Percentiles rank a stretch among this genome's conserved stretches.
These are phyloP conservation scores for Chrysochloris asiatica DNA, from an alignment of 2,113 vertebrate genomes.

Conservation along the genomic window DNA sequence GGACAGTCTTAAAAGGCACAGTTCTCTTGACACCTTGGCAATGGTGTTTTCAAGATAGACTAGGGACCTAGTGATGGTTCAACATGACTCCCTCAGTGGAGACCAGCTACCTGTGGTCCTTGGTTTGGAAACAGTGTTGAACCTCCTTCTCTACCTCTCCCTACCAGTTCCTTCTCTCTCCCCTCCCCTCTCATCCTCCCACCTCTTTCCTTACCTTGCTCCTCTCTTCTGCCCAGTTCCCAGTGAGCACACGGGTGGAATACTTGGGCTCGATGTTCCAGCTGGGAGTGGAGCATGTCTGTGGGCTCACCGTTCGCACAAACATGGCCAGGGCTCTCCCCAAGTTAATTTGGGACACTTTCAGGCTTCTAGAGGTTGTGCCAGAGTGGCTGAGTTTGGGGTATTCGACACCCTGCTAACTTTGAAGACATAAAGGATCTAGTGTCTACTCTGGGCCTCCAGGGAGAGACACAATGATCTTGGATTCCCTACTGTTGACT, in stretches of 20 bases:
- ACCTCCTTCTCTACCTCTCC: neutral
- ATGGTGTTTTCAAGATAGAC: neutral
- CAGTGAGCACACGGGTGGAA: constrained; percentile 83
- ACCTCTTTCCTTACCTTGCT: constrained; percentile 81
- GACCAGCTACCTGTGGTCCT: neutral
- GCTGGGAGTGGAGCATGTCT: constrained; percentile 81
- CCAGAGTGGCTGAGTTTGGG: neutral
- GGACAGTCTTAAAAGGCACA: neutral
- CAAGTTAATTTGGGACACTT: neutral
- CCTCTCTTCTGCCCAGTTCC: constrained; percentile 90
- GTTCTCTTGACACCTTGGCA: accelerated
- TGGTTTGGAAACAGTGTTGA: neutral
- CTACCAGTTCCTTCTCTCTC: neutral
- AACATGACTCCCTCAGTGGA: neutral
- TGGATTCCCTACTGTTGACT: constrained; percentile 71
- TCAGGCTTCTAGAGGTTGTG: neutral
- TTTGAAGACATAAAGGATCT: neutral
- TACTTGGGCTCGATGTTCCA: constrained; percentile 86
- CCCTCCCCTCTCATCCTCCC: neutral
- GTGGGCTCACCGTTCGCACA: neutral
- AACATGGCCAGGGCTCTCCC: constrained; percentile 43
- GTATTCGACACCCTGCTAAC: neutral
- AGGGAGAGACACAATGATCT: neutral
- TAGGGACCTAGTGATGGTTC: neutral
- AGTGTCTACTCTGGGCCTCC: constrained; percentile 1